phyloP scores from a whole-genome alignment of 2,797 vertebrate species.

The Tokudaia muenninki region DNA sequence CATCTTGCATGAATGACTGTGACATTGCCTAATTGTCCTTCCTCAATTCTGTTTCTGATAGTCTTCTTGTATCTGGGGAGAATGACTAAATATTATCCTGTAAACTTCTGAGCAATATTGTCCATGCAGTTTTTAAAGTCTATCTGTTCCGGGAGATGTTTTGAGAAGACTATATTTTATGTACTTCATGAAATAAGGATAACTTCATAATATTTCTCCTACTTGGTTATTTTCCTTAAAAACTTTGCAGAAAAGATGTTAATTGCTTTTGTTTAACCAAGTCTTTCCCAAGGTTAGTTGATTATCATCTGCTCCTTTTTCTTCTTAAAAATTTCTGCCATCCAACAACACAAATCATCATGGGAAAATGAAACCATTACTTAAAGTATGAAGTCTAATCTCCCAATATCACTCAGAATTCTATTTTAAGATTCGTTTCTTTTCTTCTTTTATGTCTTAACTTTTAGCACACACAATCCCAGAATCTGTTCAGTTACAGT shows the following conservation, averaged over 20 bases:
- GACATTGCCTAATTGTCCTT: background rate
- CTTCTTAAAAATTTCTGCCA: background rate
- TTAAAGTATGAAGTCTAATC: background rate
- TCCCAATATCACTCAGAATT: background rate
- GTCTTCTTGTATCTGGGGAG: background rate
- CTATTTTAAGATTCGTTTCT: background rate
- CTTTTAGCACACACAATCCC: background rate
- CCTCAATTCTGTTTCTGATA: background rate
- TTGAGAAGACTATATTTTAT: background rate
- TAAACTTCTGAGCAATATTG: background rate
- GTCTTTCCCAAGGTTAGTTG: background rate
- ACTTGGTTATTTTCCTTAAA: background rate
- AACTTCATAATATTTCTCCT: background rate
- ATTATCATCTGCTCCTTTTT: background rate
- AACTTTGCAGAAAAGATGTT: background rate
- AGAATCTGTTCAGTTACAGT: background rate
- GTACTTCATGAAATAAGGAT: background rate
- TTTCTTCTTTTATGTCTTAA: background rate
- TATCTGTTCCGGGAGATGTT: background rate
- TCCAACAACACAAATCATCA: background rate
- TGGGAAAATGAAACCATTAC: background rate
- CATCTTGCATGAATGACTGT: background rate
- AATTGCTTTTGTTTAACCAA: background rate
- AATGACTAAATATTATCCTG: background rate
- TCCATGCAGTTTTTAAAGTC: background rate